Evolutionary conservation across 2,888 invertebrate species (phyloP), one percentile per base, ranked within the genome.

Genomic region (Cinara cedri): DNA sequence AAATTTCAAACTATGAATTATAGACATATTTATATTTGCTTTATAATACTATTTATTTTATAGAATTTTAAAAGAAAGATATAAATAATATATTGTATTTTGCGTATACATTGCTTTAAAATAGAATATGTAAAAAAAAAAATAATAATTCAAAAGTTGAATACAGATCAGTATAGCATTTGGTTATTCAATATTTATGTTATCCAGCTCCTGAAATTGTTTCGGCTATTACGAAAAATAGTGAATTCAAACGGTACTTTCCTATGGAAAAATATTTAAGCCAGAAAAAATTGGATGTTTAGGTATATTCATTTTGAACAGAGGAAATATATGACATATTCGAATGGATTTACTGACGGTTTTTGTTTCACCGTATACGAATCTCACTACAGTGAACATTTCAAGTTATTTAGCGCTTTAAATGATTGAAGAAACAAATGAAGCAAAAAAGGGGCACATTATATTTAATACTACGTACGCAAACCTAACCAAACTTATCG

Each of bases 381-480:
- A 19, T 54, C 6, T 34, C 34, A 34, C 34, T 34, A 2, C 34
- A 49, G 46, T 34, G 19, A 49, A 26, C 72, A 21, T 26, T 51
- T n/a, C 62, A 72, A 72, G 62, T 72, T 51, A 21, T 19, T n/a
- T 8, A 10, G 21, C 21, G 51, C 21, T 51, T 51, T 9, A 55
- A 55, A 26, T 42, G 54, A 66, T 55, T 54, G 55, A 44, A 65
- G 65, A 54, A 55, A 19, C 21, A 51, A 63, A 74, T 11, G 63
- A 62, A 63, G 21, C 42, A n/a, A 34, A 72, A 72, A 51, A 51
- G 10, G 51, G 24, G 11, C 26, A 24, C 19, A 34, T 51, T 19
- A 62, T 62, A 26, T 72, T 51, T 62, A 62, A 34, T 51, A 63
- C n/a, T 3, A 57, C 57, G 34, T 34, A 3, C 24, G 14, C 21